phyloP scores from a whole-genome alignment of 2,113 vertebrate species.

The Burhinus oedicnemus region DNA sequence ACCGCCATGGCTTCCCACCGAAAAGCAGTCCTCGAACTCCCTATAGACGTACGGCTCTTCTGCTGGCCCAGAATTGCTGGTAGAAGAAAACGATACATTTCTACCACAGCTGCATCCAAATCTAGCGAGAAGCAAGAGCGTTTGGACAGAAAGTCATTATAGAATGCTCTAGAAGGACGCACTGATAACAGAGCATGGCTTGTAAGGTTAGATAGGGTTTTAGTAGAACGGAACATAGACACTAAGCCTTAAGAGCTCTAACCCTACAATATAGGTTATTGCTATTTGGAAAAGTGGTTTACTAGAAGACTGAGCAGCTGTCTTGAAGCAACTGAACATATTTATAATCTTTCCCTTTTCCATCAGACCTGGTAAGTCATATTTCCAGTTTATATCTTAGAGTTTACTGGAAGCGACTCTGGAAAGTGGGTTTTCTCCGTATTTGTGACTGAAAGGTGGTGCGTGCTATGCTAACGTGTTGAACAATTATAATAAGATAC shows the following conservation, averaged over 20 bases:
- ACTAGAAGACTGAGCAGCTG: background rate
- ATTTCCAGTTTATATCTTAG: background rate
- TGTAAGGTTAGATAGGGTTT: background rate
- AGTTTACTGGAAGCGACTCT: background rate
- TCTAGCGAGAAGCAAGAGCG: background rate
- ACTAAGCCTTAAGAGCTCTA: background rate
- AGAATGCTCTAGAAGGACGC: background rate
- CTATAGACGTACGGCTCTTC: background rate
- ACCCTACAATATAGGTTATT: background rate
- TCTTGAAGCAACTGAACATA: background rate
- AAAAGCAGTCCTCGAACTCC: background rate
- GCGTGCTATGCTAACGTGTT: background rate
- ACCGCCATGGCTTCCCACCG: background rate
- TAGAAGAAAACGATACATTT: background rate
- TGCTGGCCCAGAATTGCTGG: background rate
- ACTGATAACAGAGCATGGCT: background rate
- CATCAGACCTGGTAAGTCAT: background rate
- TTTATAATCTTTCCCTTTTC: background rate
- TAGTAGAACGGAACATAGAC: background rate
- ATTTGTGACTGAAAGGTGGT: background rate
- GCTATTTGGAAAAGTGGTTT: background rate
- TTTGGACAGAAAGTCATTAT: background rate
- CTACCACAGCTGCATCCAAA: background rate
- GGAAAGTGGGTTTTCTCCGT: background rate
- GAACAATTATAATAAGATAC: background rate